These are phyloP conservation scores for Ladona fulva DNA, from an alignment of 1,140 invertebrate genomes.

Conservation along the genomic window DNA sequence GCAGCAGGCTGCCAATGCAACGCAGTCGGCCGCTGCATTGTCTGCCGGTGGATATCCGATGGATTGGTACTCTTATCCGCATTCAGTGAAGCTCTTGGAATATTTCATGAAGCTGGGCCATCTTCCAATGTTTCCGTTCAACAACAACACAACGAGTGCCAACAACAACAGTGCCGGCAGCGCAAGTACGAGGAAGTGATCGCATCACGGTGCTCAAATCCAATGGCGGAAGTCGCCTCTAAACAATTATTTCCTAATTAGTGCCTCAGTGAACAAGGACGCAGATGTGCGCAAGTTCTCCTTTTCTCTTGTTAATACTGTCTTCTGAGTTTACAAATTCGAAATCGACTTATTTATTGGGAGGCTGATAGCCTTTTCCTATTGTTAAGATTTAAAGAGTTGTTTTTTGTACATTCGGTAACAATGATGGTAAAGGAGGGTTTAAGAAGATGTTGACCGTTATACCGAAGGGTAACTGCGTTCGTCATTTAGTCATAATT, in stretches of 20 bases:
- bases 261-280: too few relatives aligned
- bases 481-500: background rate
- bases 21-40: background rate
- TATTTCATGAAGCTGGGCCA: background rate
- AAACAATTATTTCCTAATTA: too few relatives aligned
- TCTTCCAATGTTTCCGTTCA: background rate
- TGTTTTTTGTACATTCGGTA: background rate
- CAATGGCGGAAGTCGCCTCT: too few relatives aligned
- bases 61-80: background rate
- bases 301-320: background rate
- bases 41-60: background rate
- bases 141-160: background rate
- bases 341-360: slow-evolving; percentile 2
- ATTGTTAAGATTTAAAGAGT: background rate
- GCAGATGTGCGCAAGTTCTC: too few relatives aligned
- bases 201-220: too few relatives aligned
- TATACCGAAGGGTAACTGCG: background rate
- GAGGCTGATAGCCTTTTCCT: background rate
- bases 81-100: background rate
- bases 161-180: background rate
- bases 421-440: too few relatives aligned
- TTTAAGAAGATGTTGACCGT: too few relatives aligned
- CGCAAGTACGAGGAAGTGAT: background rate
- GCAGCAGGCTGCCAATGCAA: background rate
- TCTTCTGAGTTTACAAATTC: background rate